A percentile compares a stretch with the other conserved stretches of the same genome.
These are phyloP conservation scores for Pelodiscus sinensis DNA, from an alignment of 2,113 vertebrate species.

Conservation along the genomic window DNA sequence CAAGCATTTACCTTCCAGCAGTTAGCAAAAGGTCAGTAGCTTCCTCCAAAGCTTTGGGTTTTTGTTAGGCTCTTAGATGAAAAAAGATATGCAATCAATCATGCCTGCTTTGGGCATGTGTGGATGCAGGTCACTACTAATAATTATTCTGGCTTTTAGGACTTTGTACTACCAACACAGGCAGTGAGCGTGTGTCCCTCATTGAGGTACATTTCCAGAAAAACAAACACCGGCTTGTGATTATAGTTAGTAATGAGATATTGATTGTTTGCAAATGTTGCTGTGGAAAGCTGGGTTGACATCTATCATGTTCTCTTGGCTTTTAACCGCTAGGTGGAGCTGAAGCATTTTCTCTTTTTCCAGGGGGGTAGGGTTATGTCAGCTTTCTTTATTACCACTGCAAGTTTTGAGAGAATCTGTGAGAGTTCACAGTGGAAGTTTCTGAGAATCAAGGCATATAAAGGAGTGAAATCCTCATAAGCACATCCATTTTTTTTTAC, in stretches of 20 bases:
- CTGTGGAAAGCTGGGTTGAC: not conserved
- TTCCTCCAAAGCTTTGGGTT: conserved; percentile 53
- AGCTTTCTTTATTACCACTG: not conserved
- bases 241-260: conserved; percentile 75
- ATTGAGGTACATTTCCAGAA: conserved; percentile 39
- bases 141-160: conserved; percentile 65
- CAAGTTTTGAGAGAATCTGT: not conserved
- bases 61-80: conserved; percentile 42
- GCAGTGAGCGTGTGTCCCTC: conserved; percentile 10
- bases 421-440: not conserved
- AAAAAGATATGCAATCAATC: conserved; percentile 21
- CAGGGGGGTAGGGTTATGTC: not conserved
- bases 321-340: conserved; percentile 56
- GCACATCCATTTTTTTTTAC: not conserved
- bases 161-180: conserved; percentile 4
- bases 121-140: conserved; percentile 39
- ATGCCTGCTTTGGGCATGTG: conserved; percentile 47
- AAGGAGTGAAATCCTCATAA: not conserved
- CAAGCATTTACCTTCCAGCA: conserved; percentile 63
- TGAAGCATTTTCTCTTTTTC: not conserved
- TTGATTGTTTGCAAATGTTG: conserved; percentile 74
- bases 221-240: conserved; percentile 70
- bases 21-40: conserved; percentile 72
- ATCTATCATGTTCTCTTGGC: rapidly evolving
- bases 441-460: not conserved